Percentiles rank a stretch among this genome's conserved stretches.
Evolutionary conservation across 2,888 invertebrate genomes (phyloP).

Genomic region (Deilephila elpenor): DNA sequence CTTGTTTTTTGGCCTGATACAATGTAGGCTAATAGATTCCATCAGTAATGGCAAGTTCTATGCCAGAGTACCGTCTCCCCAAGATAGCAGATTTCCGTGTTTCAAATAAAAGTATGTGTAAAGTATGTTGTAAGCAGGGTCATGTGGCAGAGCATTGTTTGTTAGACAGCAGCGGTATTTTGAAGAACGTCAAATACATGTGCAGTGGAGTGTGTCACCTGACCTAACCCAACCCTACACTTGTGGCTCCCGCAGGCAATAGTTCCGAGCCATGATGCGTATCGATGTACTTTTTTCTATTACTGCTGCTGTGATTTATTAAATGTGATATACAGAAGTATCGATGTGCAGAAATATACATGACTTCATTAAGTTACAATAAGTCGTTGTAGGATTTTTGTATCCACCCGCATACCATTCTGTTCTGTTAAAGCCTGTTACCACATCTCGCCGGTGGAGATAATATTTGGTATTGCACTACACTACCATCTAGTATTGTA

Average conservation of each 20-base stretch:
- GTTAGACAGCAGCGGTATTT: constrained; percentile 29
- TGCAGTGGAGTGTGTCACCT: constrained; percentile 75
- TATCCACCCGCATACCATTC: too few species aligned
- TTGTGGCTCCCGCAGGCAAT: constrained; percentile 69
- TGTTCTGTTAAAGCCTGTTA: too few species aligned
- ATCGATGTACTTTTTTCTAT: constrained; percentile 43
- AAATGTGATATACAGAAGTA: background rate
- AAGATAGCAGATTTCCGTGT: background rate
- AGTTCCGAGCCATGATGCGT: constrained; percentile 54
- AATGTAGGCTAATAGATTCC: background rate
- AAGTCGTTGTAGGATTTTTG: too few species aligned
- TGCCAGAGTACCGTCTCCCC: background rate
- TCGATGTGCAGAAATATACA: too few species aligned
- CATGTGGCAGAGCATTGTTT: constrained; percentile 28
- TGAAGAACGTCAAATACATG: constrained; percentile 53
- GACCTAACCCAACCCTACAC: constrained; percentile 82
- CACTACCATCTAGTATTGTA: too few species aligned
- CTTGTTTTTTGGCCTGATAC: too few species aligned
- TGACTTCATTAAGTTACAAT: too few species aligned
- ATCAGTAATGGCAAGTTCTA: background rate
- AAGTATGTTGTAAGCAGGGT: constrained; percentile 12
- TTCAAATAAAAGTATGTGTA: background rate
- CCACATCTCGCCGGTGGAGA: too few species aligned
- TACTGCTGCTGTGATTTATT: constrained; percentile 5
- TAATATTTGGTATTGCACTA: too few species aligned